Percentiles rank a stretch among this genome's conserved stretches.
Conservation (phyloP, 2,888 invertebrate genomes). For the Taphrorychus bicolor region DNA sequence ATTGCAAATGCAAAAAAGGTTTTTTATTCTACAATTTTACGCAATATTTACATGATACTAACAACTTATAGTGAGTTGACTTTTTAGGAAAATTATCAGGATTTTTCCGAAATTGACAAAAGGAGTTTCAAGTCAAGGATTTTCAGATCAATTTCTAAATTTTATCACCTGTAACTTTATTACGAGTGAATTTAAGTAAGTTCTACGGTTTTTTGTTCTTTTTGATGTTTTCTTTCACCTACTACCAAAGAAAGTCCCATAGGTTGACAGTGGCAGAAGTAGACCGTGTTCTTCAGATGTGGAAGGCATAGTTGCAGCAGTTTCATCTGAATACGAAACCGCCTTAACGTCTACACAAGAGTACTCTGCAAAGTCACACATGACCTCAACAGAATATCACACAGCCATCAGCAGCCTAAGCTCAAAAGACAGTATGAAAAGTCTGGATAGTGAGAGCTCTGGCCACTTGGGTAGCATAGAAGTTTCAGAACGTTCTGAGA, state of each 20-base stretch:
- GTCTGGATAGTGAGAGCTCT: slow-evolving; percentile 87
- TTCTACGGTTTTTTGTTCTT: too few species aligned
- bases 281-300: slow-evolving; percentile 88
- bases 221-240: too few species aligned
- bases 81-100: too few species aligned
- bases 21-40: too few species aligned
- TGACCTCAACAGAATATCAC: slow-evolving; percentile 84
- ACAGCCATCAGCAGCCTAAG: slow-evolving; percentile 88
- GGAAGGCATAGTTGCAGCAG: slow-evolving; percentile 79
- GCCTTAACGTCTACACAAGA: slow-evolving; percentile 79
- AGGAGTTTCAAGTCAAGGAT: too few species aligned
- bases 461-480: slow-evolving; percentile 89
- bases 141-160: too few species aligned
- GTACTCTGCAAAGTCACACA: slow-evolving; percentile 71
- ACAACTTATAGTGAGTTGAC: too few species aligned
- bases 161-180: too few species aligned
- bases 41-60: too few species aligned
- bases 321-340: slow-evolving; percentile 87
- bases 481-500: slow-evolving; percentile 91
- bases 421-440: slow-evolving; percentile 89
- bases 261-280: slow-evolving; percentile 74
- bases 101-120: too few species aligned
- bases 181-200: too few species aligned
- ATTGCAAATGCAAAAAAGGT: too few species aligned
- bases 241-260: slow-evolving; percentile 89